Evolutionary conservation across 2,113 vertebrate genomes (phyloP).

Genomic region (Dromaius novaehollandiae): DNA sequence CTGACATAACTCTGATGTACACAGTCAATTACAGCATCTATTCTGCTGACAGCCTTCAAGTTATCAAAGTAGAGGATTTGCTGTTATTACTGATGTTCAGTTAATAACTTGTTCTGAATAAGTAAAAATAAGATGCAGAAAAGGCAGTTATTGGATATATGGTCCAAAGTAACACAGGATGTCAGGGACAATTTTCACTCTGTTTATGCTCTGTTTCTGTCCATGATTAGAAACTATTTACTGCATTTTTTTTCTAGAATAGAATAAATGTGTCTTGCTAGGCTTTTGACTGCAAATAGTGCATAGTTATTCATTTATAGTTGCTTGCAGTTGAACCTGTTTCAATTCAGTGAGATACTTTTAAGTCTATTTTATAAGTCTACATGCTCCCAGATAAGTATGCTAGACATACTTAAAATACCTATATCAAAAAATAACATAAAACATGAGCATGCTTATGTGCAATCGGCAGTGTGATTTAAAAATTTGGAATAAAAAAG

Average conservation of each 20-base stretch:
- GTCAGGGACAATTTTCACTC: background rate
- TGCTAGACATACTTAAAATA: background rate
- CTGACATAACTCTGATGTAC: background rate
- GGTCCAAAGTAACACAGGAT: background rate
- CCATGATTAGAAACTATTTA: background rate
- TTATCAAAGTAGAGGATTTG: background rate
- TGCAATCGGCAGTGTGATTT: background rate
- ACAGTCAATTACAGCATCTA: background rate
- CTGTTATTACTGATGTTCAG: background rate
- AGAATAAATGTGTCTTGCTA: background rate
- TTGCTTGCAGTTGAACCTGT: background rate
- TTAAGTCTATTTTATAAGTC: background rate
- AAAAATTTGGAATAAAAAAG: background rate
- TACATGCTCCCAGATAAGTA: background rate
- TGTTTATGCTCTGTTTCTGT: background rate
- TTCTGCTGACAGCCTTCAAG: background rate
- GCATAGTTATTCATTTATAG: background rate
- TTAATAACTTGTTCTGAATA: background rate
- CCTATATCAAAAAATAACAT: background rate
- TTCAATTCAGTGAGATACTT: background rate
- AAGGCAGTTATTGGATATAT: background rate
- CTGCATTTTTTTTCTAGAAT: background rate
- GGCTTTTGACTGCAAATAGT: background rate
- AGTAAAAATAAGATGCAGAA: background rate
- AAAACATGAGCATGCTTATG: background rate